phyloP scores from a whole-genome alignment of 1,140 invertebrate genomes.

The Bombus superbus region DNA sequence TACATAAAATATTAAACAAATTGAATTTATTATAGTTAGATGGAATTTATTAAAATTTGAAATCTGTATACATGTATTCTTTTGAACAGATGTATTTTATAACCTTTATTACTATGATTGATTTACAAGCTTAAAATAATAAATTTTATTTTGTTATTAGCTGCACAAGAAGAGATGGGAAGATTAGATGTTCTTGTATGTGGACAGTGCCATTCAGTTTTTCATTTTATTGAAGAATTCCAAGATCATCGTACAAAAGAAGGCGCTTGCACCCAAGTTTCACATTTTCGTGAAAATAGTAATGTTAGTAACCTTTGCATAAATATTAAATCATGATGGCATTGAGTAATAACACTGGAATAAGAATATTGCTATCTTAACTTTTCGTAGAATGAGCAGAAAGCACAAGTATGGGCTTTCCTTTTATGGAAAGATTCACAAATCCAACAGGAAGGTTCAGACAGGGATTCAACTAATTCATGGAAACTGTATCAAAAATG shows the following conservation, averaged over 20 bases:
- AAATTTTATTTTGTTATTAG: constrained; percentile 75
- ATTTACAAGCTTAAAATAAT: neutral
- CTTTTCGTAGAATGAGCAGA: constrained; percentile 86
- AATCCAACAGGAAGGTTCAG: constrained; percentile 83
- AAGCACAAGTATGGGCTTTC: constrained; percentile 93
- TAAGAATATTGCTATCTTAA: neutral
- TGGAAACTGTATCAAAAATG: constrained; percentile 92
- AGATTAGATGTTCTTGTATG: constrained; percentile 90
- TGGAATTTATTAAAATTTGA: neutral
- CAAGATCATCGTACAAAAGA: constrained; percentile 85
- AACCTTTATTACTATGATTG: neutral
- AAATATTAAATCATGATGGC: neutral
- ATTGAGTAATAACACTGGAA: neutral
- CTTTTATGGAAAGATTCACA: constrained; percentile 90
- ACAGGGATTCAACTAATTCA: constrained; percentile 83
- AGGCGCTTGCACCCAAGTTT: constrained; percentile 77
- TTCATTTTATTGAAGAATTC: constrained; percentile 91
- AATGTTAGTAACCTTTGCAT: constrained; percentile 72
- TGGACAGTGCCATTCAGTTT: constrained; percentile 90
- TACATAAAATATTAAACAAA: neutral
- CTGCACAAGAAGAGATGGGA: constrained; percentile 89
- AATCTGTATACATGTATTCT: constrained; percentile 16
- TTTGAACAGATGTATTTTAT: constrained; percentile 6
- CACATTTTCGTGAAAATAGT: constrained; percentile 78
- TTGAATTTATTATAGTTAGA: neutral